Evolutionary conservation across 2,888 invertebrate species (phyloP), one percentile per base, ranked within the genome.

Genomic region (Limenitis camilla): DNA sequence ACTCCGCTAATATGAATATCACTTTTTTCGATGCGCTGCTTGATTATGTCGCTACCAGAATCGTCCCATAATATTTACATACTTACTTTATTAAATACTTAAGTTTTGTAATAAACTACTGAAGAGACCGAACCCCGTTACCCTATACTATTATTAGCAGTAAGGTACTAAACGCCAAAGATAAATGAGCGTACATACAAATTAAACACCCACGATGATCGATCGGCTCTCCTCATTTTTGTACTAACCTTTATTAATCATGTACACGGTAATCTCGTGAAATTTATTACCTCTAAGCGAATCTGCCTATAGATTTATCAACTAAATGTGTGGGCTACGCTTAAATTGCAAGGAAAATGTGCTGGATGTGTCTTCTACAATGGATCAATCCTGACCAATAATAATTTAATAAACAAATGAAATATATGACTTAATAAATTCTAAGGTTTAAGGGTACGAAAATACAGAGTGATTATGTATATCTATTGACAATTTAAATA

Each of bases 171-270:
- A 78, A 76, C 76, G 75, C 67, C 70, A 68, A 76, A 80, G 85
- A 85, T 83, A 76, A 84, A 87, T 81, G 83, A 78, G 61, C 64
- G 60, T 62, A 63, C 69, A 69, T 66, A 71, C 81, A 81, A 81
- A 86, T 86, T 86, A 85, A 84, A 85, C 86, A 81, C 86, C 86
- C 82, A 86, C 86, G 70, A 76, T 78, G 84, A 85, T 81, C 78
- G 83, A 85, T 85, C 72, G 81, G 72, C 71, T 66, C 75, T 78
- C 81, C 74, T 82, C 78, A 85, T 86, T 86, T 86, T 85, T 85
- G 83, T 81, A 67, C 70, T 64, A 65, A 67, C 68, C 64, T 73
- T 72, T 84, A 85, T 85, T 83, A 85, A 85, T 85, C 82, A 82
- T 75, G 68, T 67, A 66, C 74, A 65, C 77, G 77, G 81, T 80